Conservation (phyloP, 1,140 invertebrate genomes). For the Sycophila sp. region DNA sequence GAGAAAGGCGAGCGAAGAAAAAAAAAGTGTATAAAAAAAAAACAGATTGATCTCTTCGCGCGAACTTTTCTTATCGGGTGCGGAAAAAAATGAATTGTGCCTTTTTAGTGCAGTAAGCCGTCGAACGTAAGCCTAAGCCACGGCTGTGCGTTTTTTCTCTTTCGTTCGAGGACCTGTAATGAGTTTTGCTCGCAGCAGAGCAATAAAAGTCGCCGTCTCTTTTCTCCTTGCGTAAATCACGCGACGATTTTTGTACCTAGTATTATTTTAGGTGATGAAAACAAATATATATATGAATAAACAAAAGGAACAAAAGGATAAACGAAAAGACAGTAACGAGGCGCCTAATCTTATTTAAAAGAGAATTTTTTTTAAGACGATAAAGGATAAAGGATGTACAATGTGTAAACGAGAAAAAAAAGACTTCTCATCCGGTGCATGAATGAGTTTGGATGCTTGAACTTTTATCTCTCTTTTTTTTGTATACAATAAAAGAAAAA, state of each 20-base stretch:
- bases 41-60: constrained; percentile 36
- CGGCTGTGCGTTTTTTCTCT: constrained; percentile 35
- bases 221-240: not conserved
- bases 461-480: constrained; percentile 10
- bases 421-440: constrained; percentile 13
- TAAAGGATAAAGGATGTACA: constrained; percentile 2
- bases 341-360: constrained; percentile 26
- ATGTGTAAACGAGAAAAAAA: constrained; percentile 8
- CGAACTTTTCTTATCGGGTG: constrained; percentile 60
- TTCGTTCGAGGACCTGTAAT: not conserved
- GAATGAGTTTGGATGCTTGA: constrained; percentile 5
- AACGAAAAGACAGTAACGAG: not conserved
- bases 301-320: not conserved
- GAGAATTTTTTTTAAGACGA: constrained; percentile 32
- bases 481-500: not conserved
- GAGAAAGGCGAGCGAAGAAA: constrained; percentile 14
- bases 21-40: constrained; percentile 26
- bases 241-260: constrained; percentile 32
- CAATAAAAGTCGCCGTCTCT: not conserved
- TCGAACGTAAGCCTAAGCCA: constrained; percentile 57
- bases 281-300: too few relatives aligned
- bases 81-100: constrained; percentile 64
- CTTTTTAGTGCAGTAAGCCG: constrained; percentile 66
- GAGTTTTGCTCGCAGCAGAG: constrained; percentile 14
- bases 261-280: constrained; percentile 28